These are phyloP conservation scores for Ascidia mentula DNA, from an alignment of 23 tunicate genomes.

Conservation along the genomic window DNA sequence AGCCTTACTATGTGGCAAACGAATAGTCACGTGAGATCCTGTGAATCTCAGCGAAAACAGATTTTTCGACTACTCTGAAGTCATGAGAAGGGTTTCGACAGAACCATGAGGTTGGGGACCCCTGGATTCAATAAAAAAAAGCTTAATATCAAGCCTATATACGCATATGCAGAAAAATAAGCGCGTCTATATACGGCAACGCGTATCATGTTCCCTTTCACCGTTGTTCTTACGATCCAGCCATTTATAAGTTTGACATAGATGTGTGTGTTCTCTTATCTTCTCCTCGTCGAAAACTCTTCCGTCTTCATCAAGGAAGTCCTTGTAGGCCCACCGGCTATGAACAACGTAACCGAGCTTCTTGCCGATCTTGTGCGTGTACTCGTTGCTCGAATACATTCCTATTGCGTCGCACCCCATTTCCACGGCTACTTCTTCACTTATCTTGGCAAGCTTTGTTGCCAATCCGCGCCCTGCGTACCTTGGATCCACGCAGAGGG, in stretches of 20 bases:
- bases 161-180: too few relatives aligned
- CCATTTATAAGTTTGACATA: too few relatives aligned
- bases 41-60: too few relatives aligned
- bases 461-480: not conserved
- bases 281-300: not conserved
- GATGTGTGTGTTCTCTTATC: not conserved
- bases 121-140: too few relatives aligned
- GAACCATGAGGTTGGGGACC: too few relatives aligned
- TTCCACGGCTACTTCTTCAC: not conserved
- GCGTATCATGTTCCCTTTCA: too few relatives aligned
- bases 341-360: not conserved
- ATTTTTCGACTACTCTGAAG: too few relatives aligned
- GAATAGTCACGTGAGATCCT: too few relatives aligned
- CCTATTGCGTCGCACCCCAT: not conserved
- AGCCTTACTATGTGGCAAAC: too few relatives aligned
- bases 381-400: not conserved
- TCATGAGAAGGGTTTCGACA: too few relatives aligned
- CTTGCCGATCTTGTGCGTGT: not conserved
- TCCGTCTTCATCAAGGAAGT: not conserved
- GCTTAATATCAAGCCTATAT: too few relatives aligned
- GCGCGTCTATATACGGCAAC: too few relatives aligned
- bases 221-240: not conserved
- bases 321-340: not conserved
- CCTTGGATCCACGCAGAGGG: not conserved
- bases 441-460: not conserved